These are phyloP conservation scores for Uropsilus gracilis DNA, from an alignment of 2,113 vertebrate species.

Conservation along the genomic window DNA sequence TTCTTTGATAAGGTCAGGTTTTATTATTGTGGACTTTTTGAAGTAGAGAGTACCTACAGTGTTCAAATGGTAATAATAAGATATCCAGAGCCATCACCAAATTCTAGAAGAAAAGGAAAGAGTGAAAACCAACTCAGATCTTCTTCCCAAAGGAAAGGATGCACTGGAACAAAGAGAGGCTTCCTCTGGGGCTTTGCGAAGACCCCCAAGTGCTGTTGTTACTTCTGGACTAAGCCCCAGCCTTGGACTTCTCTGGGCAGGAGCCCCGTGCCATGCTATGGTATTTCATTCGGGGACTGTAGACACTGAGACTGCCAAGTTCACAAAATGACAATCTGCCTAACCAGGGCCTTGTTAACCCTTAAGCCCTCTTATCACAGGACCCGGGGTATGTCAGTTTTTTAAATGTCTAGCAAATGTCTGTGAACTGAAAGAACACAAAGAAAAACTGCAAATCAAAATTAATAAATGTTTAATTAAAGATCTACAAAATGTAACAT, in stretches of 20 bases:
- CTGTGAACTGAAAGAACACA: slow-evolving; percentile 40
- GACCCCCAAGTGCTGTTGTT: not conserved
- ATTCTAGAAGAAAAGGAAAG: slow-evolving; percentile 39
- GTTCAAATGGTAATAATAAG: slow-evolving; percentile 55
- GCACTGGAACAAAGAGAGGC: not conserved
- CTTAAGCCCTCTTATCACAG: not conserved
- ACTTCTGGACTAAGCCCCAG: not conserved
- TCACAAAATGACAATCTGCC: not conserved
- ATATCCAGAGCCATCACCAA: slow-evolving; percentile 43
- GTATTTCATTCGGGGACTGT: not conserved
- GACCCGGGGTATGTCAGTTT: not conserved
- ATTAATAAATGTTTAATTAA: slow-evolving; percentile 76
- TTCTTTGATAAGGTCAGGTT: slow-evolving; percentile 74
- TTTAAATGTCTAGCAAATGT: not conserved
- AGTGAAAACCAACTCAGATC: slow-evolving; percentile 33
- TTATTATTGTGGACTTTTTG: slow-evolving; percentile 69
- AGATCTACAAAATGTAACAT: slow-evolving; percentile 62
- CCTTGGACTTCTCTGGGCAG: not conserved
- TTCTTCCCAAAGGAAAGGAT: slow-evolving; percentile 23
- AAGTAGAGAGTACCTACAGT: slow-evolving; percentile 42
- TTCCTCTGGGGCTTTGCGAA: not conserved
- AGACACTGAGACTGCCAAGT: not conserved
- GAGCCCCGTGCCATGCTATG: not conserved
- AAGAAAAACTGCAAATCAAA: slow-evolving; percentile 67
- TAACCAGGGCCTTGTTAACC: not conserved